Conservation (phyloP, 2,797 vertebrate species). For the Phataginus tetradactyla region DNA sequence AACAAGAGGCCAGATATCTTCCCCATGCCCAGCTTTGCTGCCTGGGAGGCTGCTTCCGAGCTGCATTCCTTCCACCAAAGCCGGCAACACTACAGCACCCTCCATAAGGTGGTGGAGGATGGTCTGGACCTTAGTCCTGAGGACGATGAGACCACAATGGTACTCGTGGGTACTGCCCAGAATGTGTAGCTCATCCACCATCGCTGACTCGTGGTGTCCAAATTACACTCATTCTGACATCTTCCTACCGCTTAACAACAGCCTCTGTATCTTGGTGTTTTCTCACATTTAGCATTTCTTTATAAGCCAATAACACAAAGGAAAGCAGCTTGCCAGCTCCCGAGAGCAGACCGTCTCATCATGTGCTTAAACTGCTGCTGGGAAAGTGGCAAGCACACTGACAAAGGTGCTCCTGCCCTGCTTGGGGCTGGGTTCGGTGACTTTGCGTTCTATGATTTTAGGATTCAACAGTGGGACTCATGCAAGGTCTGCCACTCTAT, state of each 20-base stretch:
- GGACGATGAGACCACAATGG: conserved; percentile 87
- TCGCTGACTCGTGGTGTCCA: not conserved
- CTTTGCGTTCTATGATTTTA: not conserved
- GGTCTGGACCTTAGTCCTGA: conserved; percentile 79
- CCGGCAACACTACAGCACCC: conserved; percentile 93
- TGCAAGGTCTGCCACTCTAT: not conserved
- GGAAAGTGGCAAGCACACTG: not conserved
- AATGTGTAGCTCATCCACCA: conserved; percentile 53
- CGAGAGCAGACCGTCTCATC: not conserved
- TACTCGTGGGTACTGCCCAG: conserved; percentile 78
- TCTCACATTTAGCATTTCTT: not conserved
- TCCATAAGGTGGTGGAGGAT: conserved; percentile 92
- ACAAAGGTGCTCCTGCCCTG: not conserved
- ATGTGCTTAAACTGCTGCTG: not conserved
- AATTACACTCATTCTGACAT: not conserved
- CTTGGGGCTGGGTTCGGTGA: not conserved
- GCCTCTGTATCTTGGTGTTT: not conserved
- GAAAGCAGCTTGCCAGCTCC: not conserved
- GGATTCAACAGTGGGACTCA: not conserved
- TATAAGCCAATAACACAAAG: not conserved
- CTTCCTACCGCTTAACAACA: not conserved
- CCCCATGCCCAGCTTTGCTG: conserved; percentile 91
- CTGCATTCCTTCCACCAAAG: conserved; percentile 88
- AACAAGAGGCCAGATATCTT: conserved; percentile 89
- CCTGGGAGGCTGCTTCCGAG: conserved; percentile 94